Evolutionary conservation across 2,888 invertebrate genomes (phyloP), one percentile per base, ranked within the genome.

Genomic region (Apamea crenata): DNA sequence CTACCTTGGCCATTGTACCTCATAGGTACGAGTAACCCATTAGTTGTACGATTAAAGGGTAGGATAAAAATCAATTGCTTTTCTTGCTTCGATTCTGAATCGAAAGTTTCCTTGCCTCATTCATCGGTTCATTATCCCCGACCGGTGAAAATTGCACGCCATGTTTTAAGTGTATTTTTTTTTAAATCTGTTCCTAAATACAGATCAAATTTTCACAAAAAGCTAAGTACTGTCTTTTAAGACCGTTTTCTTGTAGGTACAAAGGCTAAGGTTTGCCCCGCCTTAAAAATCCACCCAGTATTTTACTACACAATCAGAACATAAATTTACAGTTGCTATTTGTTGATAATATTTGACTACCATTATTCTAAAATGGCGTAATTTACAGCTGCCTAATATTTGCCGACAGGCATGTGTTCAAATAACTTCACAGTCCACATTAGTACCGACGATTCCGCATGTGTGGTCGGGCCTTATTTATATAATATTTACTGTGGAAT

Each of bases 351-450:
- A 68, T 82, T 72, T 40, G 47, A 69, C 18, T 78, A 66, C 70
- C n/a, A 65, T 84, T 84, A 71, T 36, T 66, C 53, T 36, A 63
- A 73, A 76, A 71, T 77, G 67, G 40, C 40, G 70, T 40, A 77
- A 80, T 78, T 70, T 73, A 74, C 44, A 71, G 50, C 70, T 18
- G 44, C 59, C 80, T 78, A 83, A 85, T 85, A 85, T 89, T 89
- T 81, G 80, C 75, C 14, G 56, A 74, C 74, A 70, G 68, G 70
- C 86, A 87, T 84, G 74, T 89, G 88, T 83, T 84, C 79, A 87
- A 89, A 88, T 81, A 87, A 74, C 53, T 81, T 18, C 25, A 53
- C 25, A 77, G 12, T 74, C 44, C 7, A 73, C 78, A 85, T 84
- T 78, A 79, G 73, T 80, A 72, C 56, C 66, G 29, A 74, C 47